Evolutionary conservation across 1,140 invertebrate genomes (phyloP), one percentile per base, ranked within the genome.

Genomic region (Drosophila setifemur): DNA sequence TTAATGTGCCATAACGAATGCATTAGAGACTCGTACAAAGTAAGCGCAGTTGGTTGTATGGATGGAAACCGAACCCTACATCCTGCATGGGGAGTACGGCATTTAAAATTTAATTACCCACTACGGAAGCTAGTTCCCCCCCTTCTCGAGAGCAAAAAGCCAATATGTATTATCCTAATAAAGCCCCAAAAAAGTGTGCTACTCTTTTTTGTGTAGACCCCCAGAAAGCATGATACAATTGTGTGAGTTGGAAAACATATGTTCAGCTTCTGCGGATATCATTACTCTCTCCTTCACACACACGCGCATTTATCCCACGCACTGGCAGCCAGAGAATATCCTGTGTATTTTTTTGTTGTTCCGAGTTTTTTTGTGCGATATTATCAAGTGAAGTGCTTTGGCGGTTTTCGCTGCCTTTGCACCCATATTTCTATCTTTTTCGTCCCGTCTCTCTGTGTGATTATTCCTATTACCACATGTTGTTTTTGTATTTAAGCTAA

Each of bases 401-500:
- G 79, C 61, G 81, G 81, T 81, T 86, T 25, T 14, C 42, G 25
- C 7, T 26, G 11, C 35, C 39, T n/a, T n/a, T n/a, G n/a, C n/a
- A n/a, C n/a, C n/a, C n/a, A n/a, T n/a, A 11, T 33, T 25, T 42
- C n/a, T 35, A 21, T 33, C 28, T 29, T 8, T 25, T 23, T 16
- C 55, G n/a, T 25, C 9, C n/a, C 1, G 4, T n/a, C 16, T 3
- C 48, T 31, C 9, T 31, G 12, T 16, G 64, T 85, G 85, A 85
- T 85, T 85, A 85, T 85, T 74, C 69, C 81, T 75, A 75, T 85
- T 85, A 79, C 79, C 79, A 69, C 75, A 86, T 85, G 81, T 85
- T 86, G 81, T 85, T 85, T 86, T 85, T 86, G 81, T 86, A 85
- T 85, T 86, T 86, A 81, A 85, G 81, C 81, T 86, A 85, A 85